Base-by-base conservation (phyloP, 2,113 vertebrate species). In the Lophotis ruficrista region DNA sequence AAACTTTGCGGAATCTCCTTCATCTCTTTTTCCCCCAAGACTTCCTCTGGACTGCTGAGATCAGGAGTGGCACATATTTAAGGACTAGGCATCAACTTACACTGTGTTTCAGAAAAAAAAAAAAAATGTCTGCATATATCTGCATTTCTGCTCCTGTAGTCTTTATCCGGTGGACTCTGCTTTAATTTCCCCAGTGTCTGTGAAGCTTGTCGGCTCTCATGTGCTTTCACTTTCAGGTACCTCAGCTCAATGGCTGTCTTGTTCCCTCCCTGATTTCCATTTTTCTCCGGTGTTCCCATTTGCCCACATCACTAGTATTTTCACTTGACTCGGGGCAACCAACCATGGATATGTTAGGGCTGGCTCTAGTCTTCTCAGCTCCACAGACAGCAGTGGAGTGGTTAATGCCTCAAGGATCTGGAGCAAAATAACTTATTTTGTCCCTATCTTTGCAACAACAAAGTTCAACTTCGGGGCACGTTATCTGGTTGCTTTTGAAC, bases 381-480 rank as follows among this genome's bases (percentile, higher is more conserved):
- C 53, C 82, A 11, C 3, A 60, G 82, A 56, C 87, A 64, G 89
- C 77, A 81, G 12, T 6, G 30, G 7, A 64, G 31, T 10, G 31
- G 38, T 93, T 79, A 84, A 91, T 31, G 25, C 77, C 58, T 80
- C 23, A 16, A 83, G 54, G 60, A 64, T 31, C 37, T 58, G 15
- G 19, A 84, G 61, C 38, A 84, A 60, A 84, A 17, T 2, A n/a
- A 61, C 35, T 86, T 35, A 37, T 10, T 94, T 48, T 71, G 45
- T 60, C 30, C 64, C 57, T 30, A 53, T 27, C 35, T 56, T 28
- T 51, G 22, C 47, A 54, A 12, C 25, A 65, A 41, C 33, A 16
- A 35, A 79, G 77, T 80, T 84, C 51, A 73, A 3, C 22, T 0
- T 31, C 9, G 38, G 78, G 50, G 30, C 51, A 45, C 0, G 0